Conservation (phyloP, 2,888 invertebrate species). For the Diploptera punctata region DNA sequence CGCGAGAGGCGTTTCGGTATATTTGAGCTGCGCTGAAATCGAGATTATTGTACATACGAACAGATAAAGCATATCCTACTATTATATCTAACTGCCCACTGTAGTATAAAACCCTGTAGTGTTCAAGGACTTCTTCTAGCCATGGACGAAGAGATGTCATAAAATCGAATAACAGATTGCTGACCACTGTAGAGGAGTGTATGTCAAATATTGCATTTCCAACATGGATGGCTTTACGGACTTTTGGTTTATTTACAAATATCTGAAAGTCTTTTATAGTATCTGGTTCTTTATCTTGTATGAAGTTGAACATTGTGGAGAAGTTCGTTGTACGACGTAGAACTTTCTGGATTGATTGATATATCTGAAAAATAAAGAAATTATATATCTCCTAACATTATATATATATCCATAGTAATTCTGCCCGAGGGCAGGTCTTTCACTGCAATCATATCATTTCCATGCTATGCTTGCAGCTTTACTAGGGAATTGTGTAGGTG, state of each 20-base stretch:
- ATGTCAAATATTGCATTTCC: too few relatives aligned
- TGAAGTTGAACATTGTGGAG: constrained; percentile 63
- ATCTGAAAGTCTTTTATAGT: constrained; percentile 22
- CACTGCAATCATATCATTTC: too few relatives aligned
- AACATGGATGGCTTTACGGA: constrained; percentile 60
- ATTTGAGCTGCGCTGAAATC: constrained; percentile 51
- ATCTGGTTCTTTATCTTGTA: constrained; percentile 51
- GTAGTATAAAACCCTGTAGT: constrained; percentile 54
- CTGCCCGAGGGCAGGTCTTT: too few relatives aligned
- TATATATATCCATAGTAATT: too few relatives aligned
- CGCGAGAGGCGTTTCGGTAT: constrained; percentile 48
- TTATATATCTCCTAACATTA: too few relatives aligned
- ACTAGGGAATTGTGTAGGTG: too few relatives aligned
- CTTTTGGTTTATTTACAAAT: constrained; percentile 57
- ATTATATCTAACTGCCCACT: constrained; percentile 58
- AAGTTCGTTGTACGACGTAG: too few relatives aligned
- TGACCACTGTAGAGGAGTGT: constrained; percentile 60
- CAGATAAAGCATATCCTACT: constrained; percentile 54
- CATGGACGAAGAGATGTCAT: constrained; percentile 65
- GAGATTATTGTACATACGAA: constrained; percentile 52
- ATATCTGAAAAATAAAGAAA: too few relatives aligned
- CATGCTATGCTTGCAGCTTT: too few relatives aligned
- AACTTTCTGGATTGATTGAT: too few relatives aligned
- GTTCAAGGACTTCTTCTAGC: constrained; percentile 62
- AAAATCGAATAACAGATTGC: constrained; percentile 61